Evolutionary conservation across 2,888 invertebrate genomes (phyloP).

Genomic region (Aphidius colemani): DNA sequence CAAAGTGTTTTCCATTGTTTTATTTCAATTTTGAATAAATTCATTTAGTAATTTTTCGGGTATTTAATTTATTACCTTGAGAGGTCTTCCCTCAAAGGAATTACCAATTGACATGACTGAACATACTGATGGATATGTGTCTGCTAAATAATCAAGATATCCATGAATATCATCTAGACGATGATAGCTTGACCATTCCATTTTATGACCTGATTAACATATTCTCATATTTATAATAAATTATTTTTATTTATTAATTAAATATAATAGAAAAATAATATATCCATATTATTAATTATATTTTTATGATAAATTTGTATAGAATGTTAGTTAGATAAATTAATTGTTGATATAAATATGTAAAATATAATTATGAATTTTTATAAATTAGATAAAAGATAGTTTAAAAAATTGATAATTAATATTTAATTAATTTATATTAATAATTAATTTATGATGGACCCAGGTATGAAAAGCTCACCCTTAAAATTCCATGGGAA

Average conservation of each 20-base stretch:
- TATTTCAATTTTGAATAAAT: neutral
- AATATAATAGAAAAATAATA: too few species aligned
- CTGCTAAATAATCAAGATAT: constrained; percentile 74
- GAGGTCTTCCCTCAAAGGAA: constrained; percentile 73
- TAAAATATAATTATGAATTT: too few species aligned
- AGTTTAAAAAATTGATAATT: too few species aligned
- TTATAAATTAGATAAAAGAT: too few species aligned
- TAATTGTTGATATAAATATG: too few species aligned
- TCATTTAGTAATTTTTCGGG: neutral
- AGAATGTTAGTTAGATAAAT: too few species aligned
- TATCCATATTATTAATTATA: too few species aligned
- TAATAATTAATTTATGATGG: constrained; percentile 28
- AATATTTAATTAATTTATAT: too few species aligned
- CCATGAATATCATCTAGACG: constrained; percentile 71
- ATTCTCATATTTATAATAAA: too few species aligned
- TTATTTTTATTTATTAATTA: too few species aligned
- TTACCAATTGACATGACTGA: constrained; percentile 75
- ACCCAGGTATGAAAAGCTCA: constrained; percentile 47
- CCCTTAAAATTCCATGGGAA: constrained; percentile 51
- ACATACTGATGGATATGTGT: constrained; percentile 74
- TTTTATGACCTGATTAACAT: constrained; percentile 60
- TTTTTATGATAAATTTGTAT: too few species aligned
- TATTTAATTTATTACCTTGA: constrained; percentile 62
- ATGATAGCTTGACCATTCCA: constrained; percentile 82
- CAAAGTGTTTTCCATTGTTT: neutral